Conservation (phyloP, 2,888 invertebrate species). For the Stegana nigrithorax region DNA sequence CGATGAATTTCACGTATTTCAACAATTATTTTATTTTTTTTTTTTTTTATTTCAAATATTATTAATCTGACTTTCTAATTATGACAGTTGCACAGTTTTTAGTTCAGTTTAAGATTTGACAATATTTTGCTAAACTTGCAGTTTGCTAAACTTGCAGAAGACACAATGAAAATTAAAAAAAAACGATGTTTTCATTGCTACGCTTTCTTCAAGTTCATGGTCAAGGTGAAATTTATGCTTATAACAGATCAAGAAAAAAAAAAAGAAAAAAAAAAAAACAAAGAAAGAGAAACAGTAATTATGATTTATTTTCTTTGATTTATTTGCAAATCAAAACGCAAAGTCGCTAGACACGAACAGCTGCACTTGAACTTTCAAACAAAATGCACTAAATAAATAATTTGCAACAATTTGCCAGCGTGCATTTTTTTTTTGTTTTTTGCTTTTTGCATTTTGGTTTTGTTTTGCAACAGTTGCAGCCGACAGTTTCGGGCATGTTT, state of each 20-base stretch:
- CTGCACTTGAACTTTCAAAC: constrained; percentile 31
- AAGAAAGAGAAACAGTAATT: neutral
- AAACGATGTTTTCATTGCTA: neutral
- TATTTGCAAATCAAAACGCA: neutral
- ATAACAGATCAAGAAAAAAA: neutral
- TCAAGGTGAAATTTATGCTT: constrained; percentile 43
- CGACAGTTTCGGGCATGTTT: too few species aligned
- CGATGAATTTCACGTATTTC: too few species aligned
- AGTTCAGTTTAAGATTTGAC: neutral
- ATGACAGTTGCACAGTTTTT: neutral
- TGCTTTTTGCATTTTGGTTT: neutral
- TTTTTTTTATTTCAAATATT: neutral
- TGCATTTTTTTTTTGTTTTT: constrained; percentile 22
- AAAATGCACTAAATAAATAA: constrained; percentile 41
- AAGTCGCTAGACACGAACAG: constrained; percentile 18
- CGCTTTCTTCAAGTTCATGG: constrained; percentile 44
- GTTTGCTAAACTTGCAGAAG: neutral
- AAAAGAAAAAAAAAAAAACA: constrained; percentile 17
- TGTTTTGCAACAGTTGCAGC: neutral
- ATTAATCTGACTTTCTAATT: neutral
- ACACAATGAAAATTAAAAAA: neutral
- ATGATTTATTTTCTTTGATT: too few species aligned
- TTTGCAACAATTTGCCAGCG: constrained; percentile 23
- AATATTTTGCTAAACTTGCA: neutral
- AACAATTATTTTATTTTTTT: neutral